A percentile compares a stretch with the other conserved stretches of the same genome.
Evolutionary conservation across 30 jellyfish, hydroid and myxozoan species (phyloP).

Genomic region (Aurelia sp.): DNA sequence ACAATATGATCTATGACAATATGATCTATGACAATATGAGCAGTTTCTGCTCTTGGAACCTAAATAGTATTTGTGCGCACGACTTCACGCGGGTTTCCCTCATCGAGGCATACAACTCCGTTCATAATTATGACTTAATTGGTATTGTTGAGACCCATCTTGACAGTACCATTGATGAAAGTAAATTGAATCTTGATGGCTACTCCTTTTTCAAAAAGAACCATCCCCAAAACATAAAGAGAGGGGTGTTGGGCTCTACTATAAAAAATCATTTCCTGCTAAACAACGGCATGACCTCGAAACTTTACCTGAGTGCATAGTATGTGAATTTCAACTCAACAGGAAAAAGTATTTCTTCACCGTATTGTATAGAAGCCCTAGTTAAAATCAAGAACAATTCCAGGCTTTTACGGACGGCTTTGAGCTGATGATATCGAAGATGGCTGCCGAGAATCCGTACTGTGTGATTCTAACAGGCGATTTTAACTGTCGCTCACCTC

Average conservation of each 20-base stretch:
- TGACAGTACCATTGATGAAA: neutral
- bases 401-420: neutral
- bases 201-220: constrained; percentile 6
- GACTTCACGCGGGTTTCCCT: constrained; percentile 6
- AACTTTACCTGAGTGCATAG: constrained; percentile 10
- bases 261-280: neutral
- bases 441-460: constrained; percentile 2
- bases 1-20: too few species aligned
- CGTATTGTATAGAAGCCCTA: neutral
- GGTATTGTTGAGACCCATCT: neutral
- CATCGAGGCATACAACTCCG: too few species aligned
- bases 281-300: constrained; percentile 11
- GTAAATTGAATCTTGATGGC: constrained; percentile 6
- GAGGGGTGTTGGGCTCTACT: constrained; percentile 21
- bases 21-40: too few species aligned
- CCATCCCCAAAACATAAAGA: constrained; percentile 12
- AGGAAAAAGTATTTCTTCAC: neutral
- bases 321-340: neutral
- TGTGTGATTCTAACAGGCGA: too few species aligned
- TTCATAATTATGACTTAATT: too few species aligned
- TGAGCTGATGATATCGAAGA: neutral
- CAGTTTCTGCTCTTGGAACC: constrained; percentile 13
- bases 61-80: constrained; percentile 1
- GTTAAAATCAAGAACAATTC: neutral
- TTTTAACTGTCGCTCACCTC: too few species aligned